A percentile compares a stretch with the other conserved stretches of the same genome.
Conservation (phyloP, 2,113 vertebrate species). For the Lepus europaeus region DNA sequence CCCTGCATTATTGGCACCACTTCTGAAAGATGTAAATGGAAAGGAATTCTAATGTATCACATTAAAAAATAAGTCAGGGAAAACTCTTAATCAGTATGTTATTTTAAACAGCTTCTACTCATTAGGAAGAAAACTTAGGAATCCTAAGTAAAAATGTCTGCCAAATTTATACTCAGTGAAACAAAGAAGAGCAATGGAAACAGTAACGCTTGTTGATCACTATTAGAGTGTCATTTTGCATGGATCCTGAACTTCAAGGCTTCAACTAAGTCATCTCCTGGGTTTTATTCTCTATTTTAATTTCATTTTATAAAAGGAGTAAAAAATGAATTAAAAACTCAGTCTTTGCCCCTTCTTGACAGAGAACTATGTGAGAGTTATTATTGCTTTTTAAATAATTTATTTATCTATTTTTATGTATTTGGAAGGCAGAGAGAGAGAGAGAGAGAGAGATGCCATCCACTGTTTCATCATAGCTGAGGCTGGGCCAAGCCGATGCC, state of each 20-base stretch:
- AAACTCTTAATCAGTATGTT: slow-evolving; percentile 69
- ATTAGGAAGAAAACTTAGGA: slow-evolving; percentile 64
- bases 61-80: slow-evolving; percentile 73
- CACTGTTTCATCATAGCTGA: too few species aligned
- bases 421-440: too few species aligned
- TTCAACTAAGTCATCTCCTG: neutral
- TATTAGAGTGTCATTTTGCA: too few species aligned
- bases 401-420: too few species aligned
- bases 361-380: neutral
- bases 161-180: neutral
- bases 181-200: neutral
- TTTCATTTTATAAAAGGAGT: slow-evolving; percentile 20
- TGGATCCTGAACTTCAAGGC: neutral
- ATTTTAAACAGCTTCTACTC: slow-evolving; percentile 73
- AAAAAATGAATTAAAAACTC: neutral
- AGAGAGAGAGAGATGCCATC: too few species aligned
- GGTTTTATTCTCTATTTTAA: slow-evolving; percentile 15
- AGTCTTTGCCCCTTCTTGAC: neutral
- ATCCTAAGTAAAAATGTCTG: slow-evolving; percentile 41
- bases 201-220: neutral
- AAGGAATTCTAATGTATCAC: slow-evolving; percentile 73
- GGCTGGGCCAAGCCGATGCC: too few species aligned
- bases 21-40: slow-evolving; percentile 77
- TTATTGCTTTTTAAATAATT: too few species aligned
- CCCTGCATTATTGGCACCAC: slow-evolving; percentile 73